Base-by-base conservation (phyloP, 1,140 invertebrate species). In the Chrysopa pallens region DNA sequence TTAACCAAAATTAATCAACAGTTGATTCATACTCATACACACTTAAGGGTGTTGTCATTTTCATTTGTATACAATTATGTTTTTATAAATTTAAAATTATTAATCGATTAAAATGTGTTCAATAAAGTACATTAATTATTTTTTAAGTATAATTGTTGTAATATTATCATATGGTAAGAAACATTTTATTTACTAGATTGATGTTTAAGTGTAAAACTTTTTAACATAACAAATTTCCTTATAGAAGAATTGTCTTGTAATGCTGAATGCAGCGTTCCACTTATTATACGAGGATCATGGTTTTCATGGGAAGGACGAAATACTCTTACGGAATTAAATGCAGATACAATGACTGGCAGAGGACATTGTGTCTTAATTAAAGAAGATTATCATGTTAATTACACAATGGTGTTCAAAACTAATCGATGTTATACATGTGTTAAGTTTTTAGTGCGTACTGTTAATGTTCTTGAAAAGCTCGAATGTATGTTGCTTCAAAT, bases 381-480 rank as follows among this genome's bases (percentile, higher is more conserved):
- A 49, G 72, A 77, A 48, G 75, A 84, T 48, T 76, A 70, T 50
- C 76, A 83, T 57, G 77, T 81, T 6, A 89, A 90, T 62, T 90
- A 84, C 50, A 90, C 86, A 1, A 78, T 91, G 62, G 74, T 91
- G 1, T 86, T 92, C 49, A 63, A 72, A 52, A 48, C 61, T 6
- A 51, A 67, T 8, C 63, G 69, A 14, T 94, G 89, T 57, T 89
- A 84, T 55, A 76, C 79, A 50, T 94, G 89, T 63, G 80, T 92
- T 0, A 79, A 84, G 52, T 63, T 92, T 6, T 62, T 89, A 41
- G 80, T 92, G 7, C 66, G 88, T 37, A 94, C 89, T 8, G 69
- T 91, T 0, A 94, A 93, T 69, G 78, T 94, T 14, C 58, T 93
- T 44, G 86, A 93, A 49, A 92, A 90, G 66, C 74, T 84, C 43